Percentiles rank a stretch among this genome's conserved stretches.
Evolutionary conservation across 2,113 vertebrate species (phyloP).

Genomic region (Platycercus adscitus): DNA sequence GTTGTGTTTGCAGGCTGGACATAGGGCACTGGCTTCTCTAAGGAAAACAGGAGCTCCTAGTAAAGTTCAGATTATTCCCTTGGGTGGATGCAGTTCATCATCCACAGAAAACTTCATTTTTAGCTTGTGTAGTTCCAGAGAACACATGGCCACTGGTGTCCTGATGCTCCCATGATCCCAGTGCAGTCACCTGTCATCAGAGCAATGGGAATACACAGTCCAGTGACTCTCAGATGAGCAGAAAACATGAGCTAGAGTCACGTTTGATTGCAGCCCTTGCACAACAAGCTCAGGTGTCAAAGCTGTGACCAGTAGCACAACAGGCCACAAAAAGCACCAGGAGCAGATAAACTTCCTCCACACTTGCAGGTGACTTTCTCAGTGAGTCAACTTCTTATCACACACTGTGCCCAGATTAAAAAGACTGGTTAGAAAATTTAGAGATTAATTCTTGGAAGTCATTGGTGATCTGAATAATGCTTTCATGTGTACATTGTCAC

Average conservation of each 20-base stretch:
- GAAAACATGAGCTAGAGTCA: slow-evolving; percentile 8
- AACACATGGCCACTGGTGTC: neutral
- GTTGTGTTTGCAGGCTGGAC: neutral
- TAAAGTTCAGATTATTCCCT: neutral
- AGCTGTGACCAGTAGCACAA: neutral
- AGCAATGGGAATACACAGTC: neutral
- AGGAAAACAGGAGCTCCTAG: neutral
- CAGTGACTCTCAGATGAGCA: neutral
- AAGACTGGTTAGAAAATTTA: neutral
- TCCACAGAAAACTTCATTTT: neutral
- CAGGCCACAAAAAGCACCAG: neutral
- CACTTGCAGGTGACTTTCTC: neutral
- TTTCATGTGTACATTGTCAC: neutral
- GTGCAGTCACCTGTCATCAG: neutral
- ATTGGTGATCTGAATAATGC: no score
- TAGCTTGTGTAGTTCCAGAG: neutral
- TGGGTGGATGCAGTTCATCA: neutral
- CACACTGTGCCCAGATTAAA: neutral
- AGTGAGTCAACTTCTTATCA: neutral
- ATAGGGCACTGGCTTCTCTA: neutral
- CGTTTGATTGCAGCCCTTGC: neutral
- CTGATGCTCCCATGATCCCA: neutral
- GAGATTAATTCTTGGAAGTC: neutral
- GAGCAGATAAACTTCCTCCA: neutral
- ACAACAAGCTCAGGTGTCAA: neutral